Evolutionary conservation across 2,888 invertebrate genomes (phyloP).

Genomic region (Brachynemurus nebulosus): DNA sequence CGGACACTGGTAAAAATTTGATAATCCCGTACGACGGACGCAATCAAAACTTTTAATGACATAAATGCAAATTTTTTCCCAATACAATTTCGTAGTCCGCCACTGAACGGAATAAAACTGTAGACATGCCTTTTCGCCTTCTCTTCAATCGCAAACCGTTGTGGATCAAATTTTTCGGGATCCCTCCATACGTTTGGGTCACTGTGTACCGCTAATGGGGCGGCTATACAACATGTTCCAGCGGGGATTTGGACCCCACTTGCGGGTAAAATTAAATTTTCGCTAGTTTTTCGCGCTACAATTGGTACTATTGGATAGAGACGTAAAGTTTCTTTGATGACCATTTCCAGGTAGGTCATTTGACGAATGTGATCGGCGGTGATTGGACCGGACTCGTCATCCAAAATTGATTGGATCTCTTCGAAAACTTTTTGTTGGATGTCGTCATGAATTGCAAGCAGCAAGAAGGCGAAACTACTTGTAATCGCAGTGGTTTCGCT

Average conservation of each 20-base stretch:
- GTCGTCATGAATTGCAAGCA: slow-evolving; percentile 60
- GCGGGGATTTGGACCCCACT: not conserved
- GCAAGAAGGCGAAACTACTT: slow-evolving; percentile 62
- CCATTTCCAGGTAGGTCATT: slow-evolving; percentile 6
- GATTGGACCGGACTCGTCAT: slow-evolving; percentile 28
- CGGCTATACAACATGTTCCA: slow-evolving; percentile 3
- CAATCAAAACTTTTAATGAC: slow-evolving; percentile 3
- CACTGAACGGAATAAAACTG: slow-evolving; percentile 9
- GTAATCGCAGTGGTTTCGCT: slow-evolving; percentile 66
- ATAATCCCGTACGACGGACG: slow-evolving; percentile 1
- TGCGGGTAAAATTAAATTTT: not conserved
- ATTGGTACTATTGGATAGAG: slow-evolving; percentile 5
- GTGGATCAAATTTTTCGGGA: slow-evolving; percentile 2
- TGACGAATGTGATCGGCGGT: not conserved
- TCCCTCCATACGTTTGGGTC: slow-evolving; percentile 4
- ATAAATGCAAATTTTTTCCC: slow-evolving; percentile 9
- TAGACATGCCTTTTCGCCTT: slow-evolving; percentile 6
- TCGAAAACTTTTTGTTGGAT: slow-evolving; percentile 54
- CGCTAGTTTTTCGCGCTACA: not conserved
- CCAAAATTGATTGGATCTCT: slow-evolving; percentile 53
- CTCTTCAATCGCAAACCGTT: not conserved
- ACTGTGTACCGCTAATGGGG: slow-evolving; percentile 6
- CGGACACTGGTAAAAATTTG: not conserved
- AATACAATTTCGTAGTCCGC: slow-evolving; percentile 8
- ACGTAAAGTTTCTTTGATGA: slow-evolving; percentile 5